Conservation (phyloP, 2,113 vertebrate species). For the Natator depressus region DNA sequence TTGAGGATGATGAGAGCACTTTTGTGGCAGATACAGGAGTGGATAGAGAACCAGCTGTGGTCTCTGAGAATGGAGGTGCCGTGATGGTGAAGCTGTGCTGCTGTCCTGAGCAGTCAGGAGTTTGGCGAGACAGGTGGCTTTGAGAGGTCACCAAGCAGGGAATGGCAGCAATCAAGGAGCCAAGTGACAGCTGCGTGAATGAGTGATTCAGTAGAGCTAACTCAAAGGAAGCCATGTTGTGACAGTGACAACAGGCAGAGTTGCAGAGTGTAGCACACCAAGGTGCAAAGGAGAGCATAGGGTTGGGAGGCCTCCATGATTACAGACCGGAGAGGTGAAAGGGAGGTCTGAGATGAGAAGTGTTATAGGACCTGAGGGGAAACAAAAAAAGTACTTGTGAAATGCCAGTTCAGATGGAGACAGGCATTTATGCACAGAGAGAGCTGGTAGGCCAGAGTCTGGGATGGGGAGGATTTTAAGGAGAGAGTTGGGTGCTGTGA, state of each 20-base stretch:
- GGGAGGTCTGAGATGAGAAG: accelerated
- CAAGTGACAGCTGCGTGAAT: background rate
- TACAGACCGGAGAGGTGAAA: accelerated
- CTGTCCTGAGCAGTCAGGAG: background rate
- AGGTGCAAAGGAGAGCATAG: background rate
- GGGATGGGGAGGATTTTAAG: background rate
- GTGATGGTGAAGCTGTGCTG: accelerated
- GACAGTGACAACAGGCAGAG: background rate
- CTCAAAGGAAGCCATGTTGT: background rate
- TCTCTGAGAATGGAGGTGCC: background rate
- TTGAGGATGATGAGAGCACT: accelerated
- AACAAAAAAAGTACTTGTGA: accelerated
- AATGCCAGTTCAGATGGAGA: accelerated
- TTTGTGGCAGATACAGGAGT: background rate
- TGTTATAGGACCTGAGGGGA: accelerated
- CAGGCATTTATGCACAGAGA: accelerated
- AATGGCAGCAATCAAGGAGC: accelerated
- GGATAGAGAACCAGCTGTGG: accelerated
- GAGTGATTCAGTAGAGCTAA: accelerated
- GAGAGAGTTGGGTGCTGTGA: background rate
- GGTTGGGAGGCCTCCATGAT: background rate
- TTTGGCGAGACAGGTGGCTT: background rate
- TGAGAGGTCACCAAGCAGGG: background rate
- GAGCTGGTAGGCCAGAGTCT: background rate
- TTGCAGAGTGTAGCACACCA: background rate